Conservation (phyloP, 2,888 invertebrate genomes). For the Dicycla oo region DNA sequence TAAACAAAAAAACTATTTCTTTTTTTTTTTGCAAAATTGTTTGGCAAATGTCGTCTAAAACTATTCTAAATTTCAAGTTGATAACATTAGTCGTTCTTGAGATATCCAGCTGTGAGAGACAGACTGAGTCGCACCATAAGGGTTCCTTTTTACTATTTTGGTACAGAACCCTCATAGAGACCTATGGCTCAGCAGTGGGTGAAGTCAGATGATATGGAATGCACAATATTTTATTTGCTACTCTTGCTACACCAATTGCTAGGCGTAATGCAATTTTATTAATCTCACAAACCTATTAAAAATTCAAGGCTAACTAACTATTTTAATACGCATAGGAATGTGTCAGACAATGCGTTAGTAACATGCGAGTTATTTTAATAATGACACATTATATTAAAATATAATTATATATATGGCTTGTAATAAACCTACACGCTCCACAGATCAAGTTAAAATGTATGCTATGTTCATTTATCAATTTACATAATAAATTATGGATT, state of each 20-base stretch:
- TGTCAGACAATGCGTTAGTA: slow-evolving; percentile 33
- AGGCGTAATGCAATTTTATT: slow-evolving; percentile 5
- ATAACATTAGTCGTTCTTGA: no score
- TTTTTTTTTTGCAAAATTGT: no score
- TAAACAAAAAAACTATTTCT: no score
- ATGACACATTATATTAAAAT: neutral
- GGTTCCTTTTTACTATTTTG: no score
- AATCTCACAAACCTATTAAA: slow-evolving; percentile 7
- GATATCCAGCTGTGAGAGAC: no score
- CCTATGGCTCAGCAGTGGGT: neutral
- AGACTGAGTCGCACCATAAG: no score
- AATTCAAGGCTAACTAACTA: slow-evolving; percentile 47
- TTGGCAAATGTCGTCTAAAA: no score
- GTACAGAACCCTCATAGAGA: no score
- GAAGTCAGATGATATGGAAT: neutral
- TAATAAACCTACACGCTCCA: slow-evolving; percentile 6
- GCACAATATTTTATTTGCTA: slow-evolving; percentile 13
- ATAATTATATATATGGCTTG: slow-evolving; percentile 19
- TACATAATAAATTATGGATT: slow-evolving; percentile 33
- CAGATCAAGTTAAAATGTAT: slow-evolving; percentile 34
- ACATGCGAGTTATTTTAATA: slow-evolving; percentile 32
- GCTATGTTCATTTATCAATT: slow-evolving; percentile 44
- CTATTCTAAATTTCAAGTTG: no score
- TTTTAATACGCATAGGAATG: slow-evolving; percentile 38
- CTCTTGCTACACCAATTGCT: slow-evolving; percentile 6